phyloP scores from a whole-genome alignment of 2,797 vertebrate species.

The Smutsia gigantea region DNA sequence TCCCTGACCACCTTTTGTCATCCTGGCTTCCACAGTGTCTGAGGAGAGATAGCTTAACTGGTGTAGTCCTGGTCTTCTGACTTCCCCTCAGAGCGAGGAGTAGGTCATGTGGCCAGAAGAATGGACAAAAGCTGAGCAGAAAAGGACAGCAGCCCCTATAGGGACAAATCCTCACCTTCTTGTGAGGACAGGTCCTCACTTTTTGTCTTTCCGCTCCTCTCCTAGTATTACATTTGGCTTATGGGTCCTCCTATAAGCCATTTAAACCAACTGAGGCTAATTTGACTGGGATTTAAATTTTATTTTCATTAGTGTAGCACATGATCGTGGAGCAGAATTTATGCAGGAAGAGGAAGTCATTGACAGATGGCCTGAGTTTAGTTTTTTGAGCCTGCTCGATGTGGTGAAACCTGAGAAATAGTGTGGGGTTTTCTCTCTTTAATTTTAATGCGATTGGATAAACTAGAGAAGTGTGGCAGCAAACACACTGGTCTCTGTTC shows the following conservation, averaged over 20 bases:
- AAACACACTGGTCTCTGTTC: neutral
- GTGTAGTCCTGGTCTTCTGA: neutral
- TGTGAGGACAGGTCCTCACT: neutral
- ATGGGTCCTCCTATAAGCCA: too few relatives aligned
- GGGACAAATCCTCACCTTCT: neutral
- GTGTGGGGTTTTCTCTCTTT: neutral
- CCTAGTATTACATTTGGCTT: neutral
- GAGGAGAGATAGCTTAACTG: neutral
- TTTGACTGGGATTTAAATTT: neutral
- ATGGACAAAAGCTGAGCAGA: neutral
- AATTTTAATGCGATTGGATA: slow-evolving; percentile 39
- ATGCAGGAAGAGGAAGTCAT: neutral
- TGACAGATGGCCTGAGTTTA: neutral
- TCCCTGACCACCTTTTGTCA: neutral
- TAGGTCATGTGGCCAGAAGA: neutral
- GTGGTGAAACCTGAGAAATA: neutral
- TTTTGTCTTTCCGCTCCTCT: neutral
- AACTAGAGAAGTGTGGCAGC: neutral
- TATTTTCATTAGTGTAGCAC: neutral
- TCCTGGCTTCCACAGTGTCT: neutral
- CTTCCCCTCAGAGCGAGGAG: neutral
- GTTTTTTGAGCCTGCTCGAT: neutral
- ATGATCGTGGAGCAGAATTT: neutral
- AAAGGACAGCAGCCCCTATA: neutral
- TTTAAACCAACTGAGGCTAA: neutral